Evolutionary conservation across 2,888 invertebrate genomes (phyloP), one percentile per base, ranked within the genome.

Genomic region (Selenia dentaria): DNA sequence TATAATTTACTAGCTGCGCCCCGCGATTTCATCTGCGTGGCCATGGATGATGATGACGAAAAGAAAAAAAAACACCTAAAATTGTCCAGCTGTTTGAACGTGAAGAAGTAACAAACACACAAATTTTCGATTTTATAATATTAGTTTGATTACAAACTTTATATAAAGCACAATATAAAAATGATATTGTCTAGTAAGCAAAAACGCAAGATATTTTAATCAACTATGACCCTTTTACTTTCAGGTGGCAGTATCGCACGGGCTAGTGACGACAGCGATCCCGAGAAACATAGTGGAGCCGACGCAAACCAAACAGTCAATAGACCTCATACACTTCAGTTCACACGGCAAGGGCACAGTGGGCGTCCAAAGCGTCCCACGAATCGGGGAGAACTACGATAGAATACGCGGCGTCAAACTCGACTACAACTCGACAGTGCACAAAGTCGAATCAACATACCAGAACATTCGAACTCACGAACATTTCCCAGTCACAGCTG

Each of bases 311-410:
- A 86, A 88, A 49, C 79, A 84, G 52, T 68, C 79, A 0, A 32
- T 84, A n/a, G 86, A 88, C 48, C 60, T 88, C 3, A 85, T 88
- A 50, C 81, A 87, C 38, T 83, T 83, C 57, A 79, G 76, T 51
- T 59, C 71, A 51, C 45, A 46, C 26, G 78, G 81, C 38, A 83
- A 70, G 45, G 69, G 64, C 2, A 74, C 76, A 0, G 57, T 82
- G 59, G 76, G 70, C 0, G 51, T 85, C 2, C 83, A 85, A 33
- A 79, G 73, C 48, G 79, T 79, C 0, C 75, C 84, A 0, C 61
- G 76, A 44, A 80, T 79, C 50, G 76, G 67, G 2, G 84, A 86
- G 6, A 77, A 67, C 45, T 78, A 74, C 49, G 85, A 86, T 44
- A 68, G 80, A 53, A 62, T 76, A 0, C 58, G 77, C 9, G 57